Percentiles rank a stretch among this genome's conserved stretches.
phyloP scores from a whole-genome alignment of 2,797 vertebrate genomes.

The Eospalax fontanierii region DNA sequence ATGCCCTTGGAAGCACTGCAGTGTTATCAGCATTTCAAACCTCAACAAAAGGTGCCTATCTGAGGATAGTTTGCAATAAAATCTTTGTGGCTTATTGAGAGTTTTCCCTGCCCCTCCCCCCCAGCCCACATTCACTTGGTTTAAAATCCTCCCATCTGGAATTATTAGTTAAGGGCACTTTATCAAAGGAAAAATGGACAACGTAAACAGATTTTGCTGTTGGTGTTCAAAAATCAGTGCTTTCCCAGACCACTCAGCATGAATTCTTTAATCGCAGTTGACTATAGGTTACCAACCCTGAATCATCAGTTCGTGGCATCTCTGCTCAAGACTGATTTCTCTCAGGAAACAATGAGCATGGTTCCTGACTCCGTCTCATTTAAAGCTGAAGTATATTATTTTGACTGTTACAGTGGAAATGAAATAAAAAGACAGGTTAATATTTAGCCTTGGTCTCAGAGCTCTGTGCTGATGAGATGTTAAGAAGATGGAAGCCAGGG shows the following conservation, averaged over 20 bases:
- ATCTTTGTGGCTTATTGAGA: constrained; percentile 16
- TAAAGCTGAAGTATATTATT: constrained; percentile 11
- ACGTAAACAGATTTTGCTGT: constrained; percentile 63
- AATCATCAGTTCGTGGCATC: constrained; percentile 82
- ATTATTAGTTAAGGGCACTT: constrained; percentile 69
- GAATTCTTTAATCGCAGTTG: constrained; percentile 75
- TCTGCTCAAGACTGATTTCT: constrained; percentile 72
- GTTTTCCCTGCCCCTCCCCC: background rate
- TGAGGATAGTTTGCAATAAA: constrained; percentile 50
- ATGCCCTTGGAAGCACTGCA: fast-evolving
- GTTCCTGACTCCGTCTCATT: background rate
- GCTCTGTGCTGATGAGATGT: background rate
- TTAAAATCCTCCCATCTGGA: constrained; percentile 75
- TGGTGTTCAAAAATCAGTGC: constrained; percentile 57
- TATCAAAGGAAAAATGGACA: constrained; percentile 73
- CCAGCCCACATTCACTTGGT: constrained; percentile 13
- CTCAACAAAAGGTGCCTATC: background rate
- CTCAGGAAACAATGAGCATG: constrained; percentile 67
- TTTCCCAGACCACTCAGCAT: constrained; percentile 64
- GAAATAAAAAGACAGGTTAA: background rate
- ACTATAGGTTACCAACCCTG: constrained; percentile 78
- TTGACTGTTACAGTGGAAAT: background rate
- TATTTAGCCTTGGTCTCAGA: background rate
- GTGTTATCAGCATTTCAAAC: fast-evolving
- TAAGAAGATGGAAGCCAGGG: background rate